Percentiles rank a stretch among this genome's conserved stretches.
Conservation (phyloP, 1,140 invertebrate genomes). For the Triops longicaudatus region DNA sequence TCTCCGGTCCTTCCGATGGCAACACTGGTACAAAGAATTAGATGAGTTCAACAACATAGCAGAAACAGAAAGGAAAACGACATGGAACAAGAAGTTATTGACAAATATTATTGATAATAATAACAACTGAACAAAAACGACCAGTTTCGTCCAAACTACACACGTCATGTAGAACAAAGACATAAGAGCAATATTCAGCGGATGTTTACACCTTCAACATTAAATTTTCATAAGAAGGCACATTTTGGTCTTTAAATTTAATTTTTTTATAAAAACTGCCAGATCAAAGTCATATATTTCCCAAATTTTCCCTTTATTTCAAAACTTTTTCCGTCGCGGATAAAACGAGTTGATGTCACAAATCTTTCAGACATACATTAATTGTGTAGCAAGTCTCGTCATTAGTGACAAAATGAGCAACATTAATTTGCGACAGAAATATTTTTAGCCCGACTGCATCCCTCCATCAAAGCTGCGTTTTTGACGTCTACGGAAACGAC, state of each 20-base stretch:
- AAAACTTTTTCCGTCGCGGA: no score
- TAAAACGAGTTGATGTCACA: neutral
- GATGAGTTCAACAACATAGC: neutral
- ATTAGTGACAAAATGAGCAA: neutral
- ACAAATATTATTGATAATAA: neutral
- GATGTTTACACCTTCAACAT: no score
- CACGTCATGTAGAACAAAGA: no score
- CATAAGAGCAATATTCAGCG: no score
- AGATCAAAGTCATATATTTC: no score
- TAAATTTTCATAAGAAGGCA: no score
- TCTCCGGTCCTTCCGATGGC: slow-evolving; percentile 17
- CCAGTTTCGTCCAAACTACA: no score
- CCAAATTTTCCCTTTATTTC: no score
- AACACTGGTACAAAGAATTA: neutral
- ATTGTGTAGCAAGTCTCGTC: neutral
- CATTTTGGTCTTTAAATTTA: no score
- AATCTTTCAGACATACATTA: neutral
- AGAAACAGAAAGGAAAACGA: neutral
- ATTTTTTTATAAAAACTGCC: no score
- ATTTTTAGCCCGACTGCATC: neutral
- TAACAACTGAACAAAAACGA: no score
- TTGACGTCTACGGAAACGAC: neutral
- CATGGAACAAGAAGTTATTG: neutral
- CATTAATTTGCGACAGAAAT: neutral
- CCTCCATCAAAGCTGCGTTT: neutral